A percentile compares a stretch with the other conserved stretches of the same genome.
These are phyloP conservation scores for Ooceraea biroi DNA, from an alignment of 1,140 invertebrate species.

Conservation along the genomic window DNA sequence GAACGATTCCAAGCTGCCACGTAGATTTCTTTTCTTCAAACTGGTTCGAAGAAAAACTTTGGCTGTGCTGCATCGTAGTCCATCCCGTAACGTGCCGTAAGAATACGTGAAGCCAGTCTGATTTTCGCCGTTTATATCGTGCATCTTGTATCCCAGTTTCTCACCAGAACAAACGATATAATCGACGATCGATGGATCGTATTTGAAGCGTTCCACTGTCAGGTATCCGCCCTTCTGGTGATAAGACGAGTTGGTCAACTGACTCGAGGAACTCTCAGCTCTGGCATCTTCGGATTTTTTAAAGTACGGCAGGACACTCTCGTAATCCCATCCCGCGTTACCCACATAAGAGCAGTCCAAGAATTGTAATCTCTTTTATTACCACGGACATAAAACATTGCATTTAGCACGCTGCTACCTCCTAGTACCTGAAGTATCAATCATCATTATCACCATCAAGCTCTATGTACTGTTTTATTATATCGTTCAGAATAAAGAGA, in stretches of 20 bases:
- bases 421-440: conserved; percentile 86
- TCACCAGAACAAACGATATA: conserved; percentile 90
- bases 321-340: conserved; percentile 91
- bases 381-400: conserved; percentile 95
- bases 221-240: conserved; percentile 90
- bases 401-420: conserved; percentile 94
- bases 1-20: conserved; percentile 88
- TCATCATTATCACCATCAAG: background rate
- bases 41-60: conserved; percentile 92
- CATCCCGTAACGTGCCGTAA: conserved; percentile 93
- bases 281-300: conserved; percentile 91
- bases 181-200: conserved; percentile 88
- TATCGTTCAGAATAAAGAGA: too few relatives aligned
- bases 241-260: conserved; percentile 87
- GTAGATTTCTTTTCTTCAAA: conserved; percentile 90
- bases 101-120: conserved; percentile 91
- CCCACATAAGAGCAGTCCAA: conserved; percentile 90
- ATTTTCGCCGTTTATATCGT: conserved; percentile 91
- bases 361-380: conserved; percentile 94
- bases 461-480: background rate
- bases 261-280: too few relatives aligned
- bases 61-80: conserved; percentile 93
- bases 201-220: conserved; percentile 87
- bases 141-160: conserved; percentile 90
- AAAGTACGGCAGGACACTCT: conserved; percentile 94